Evolutionary conservation across 2,888 invertebrate species (phyloP).

Genomic region (Cylindroiulus punctatus): DNA sequence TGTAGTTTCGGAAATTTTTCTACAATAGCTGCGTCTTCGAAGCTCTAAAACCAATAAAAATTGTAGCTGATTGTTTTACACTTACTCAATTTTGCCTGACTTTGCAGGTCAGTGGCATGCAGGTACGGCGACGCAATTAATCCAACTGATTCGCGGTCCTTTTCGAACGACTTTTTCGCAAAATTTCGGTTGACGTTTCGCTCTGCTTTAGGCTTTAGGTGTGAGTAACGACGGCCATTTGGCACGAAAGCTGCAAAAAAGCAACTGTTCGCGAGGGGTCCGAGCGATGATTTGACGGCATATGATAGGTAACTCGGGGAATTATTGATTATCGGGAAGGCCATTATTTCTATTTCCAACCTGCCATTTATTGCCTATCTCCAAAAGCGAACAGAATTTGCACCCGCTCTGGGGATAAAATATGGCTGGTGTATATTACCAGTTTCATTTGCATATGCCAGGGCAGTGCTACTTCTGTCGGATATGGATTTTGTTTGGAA

Average conservation of each 20-base stretch:
- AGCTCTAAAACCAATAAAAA: too few species aligned
- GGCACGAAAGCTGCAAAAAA: conserved; percentile 1
- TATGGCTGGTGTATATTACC: background rate
- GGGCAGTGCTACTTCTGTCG: background rate
- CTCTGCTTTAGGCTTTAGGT: background rate
- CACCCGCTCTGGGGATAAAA: background rate
- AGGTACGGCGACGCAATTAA: too few species aligned
- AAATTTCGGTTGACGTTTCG: background rate
- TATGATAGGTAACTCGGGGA: conserved; percentile 1
- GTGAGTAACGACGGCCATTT: conserved; percentile 24
- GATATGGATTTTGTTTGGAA: conserved; percentile 25
- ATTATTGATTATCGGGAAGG: conserved; percentile 12
- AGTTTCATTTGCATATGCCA: conserved; percentile 8
- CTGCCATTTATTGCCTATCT: conserved; percentile 37
- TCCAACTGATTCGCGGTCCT: background rate
- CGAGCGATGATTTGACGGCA: conserved; percentile 37
- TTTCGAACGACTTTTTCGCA: background rate
- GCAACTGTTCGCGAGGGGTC: background rate
- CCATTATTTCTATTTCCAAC: conserved; percentile 38
- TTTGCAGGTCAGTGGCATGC: too few species aligned
- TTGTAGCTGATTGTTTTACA: too few species aligned
- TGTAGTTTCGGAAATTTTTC: too few species aligned
- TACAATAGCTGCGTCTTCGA: too few species aligned
- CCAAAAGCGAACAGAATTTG: conserved; percentile 13
- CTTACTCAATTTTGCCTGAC: too few species aligned